These are phyloP conservation scores for Cryptomyrus ogoouensis DNA, from an alignment of 2,113 vertebrate genomes.

Conservation along the genomic window DNA sequence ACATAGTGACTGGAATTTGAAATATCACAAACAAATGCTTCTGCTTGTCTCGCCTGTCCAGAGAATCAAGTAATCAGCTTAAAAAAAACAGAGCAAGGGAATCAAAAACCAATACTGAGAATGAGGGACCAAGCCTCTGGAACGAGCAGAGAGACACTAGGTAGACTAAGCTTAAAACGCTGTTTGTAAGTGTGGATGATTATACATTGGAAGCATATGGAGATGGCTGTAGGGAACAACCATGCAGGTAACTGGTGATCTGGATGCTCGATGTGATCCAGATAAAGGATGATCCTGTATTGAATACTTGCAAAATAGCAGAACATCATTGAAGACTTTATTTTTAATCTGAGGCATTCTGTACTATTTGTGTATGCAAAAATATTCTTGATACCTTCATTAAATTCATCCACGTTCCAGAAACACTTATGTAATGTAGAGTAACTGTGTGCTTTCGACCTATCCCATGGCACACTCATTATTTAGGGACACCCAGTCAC, in stretches of 20 bases:
- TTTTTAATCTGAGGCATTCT: not conserved
- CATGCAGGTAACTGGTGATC: not conserved
- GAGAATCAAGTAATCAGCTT: not conserved
- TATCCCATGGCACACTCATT: not conserved
- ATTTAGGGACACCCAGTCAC: not conserved
- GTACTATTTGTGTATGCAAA: not conserved
- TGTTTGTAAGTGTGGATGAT: not conserved
- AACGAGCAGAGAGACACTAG: not conserved
- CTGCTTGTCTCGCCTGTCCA: not conserved
- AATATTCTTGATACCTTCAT: not conserved
- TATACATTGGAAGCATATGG: not conserved
- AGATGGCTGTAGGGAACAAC: not conserved
- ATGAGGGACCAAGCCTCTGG: not conserved
- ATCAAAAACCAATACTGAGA: not conserved
- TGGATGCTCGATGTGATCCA: not conserved
- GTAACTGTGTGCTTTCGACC: not conserved
- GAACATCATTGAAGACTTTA: not conserved
- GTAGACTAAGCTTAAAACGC: not conserved
- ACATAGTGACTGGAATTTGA: not conserved
- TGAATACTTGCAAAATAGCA: not conserved
- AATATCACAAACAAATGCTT: not conserved
- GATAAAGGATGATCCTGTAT: not conserved
- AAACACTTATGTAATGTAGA: not conserved
- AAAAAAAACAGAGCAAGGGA: not conserved
- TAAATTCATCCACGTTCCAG: not conserved